Percentiles rank a stretch among this genome's conserved stretches.
Conservation (phyloP, 2,113 vertebrate species). For the Syngnathus typhle region DNA sequence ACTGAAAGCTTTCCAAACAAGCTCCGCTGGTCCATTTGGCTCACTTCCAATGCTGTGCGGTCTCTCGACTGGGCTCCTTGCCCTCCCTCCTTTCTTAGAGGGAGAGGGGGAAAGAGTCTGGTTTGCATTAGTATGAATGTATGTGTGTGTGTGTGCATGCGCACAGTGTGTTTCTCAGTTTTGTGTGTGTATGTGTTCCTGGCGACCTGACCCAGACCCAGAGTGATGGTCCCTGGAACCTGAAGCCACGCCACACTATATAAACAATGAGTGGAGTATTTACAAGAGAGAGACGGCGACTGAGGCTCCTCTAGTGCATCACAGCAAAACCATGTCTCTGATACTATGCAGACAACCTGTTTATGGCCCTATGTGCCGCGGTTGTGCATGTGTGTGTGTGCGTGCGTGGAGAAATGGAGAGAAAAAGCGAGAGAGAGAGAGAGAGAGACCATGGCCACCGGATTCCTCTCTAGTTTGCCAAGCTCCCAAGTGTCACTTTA, state of each 20-base stretch:
- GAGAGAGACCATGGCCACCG: conserved; percentile 19
- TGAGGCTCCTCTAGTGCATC: conserved; percentile 56
- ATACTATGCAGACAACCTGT: conserved; percentile 63
- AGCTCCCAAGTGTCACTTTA: conserved; percentile 37
- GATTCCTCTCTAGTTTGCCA: conserved; percentile 34
- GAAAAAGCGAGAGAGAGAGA: neutral
- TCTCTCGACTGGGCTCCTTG: conserved; percentile 51
- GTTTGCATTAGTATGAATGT: conserved; percentile 62
- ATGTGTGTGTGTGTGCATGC: conserved; percentile 28
- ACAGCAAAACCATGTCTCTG: conserved; percentile 44
- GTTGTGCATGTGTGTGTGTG: conserved; percentile 15
- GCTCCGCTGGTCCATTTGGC: conserved; percentile 79
- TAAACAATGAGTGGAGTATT: conserved; percentile 68
- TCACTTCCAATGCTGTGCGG: conserved; percentile 67
- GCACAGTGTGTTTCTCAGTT: conserved; percentile 15
- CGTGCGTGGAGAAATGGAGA: neutral
- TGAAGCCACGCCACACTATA: conserved; percentile 60
- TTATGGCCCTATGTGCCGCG: conserved; percentile 28
- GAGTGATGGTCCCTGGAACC: conserved; percentile 68
- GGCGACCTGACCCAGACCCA: conserved; percentile 64
- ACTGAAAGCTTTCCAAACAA: conserved; percentile 85
- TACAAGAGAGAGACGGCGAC: conserved; percentile 68
- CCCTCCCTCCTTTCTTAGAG: conserved; percentile 36
- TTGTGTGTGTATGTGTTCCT: conserved; percentile 42
- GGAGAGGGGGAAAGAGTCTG: conserved; percentile 57